phyloP scores from a whole-genome alignment of 2,888 invertebrate species.

The Drosophila longiperda region DNA sequence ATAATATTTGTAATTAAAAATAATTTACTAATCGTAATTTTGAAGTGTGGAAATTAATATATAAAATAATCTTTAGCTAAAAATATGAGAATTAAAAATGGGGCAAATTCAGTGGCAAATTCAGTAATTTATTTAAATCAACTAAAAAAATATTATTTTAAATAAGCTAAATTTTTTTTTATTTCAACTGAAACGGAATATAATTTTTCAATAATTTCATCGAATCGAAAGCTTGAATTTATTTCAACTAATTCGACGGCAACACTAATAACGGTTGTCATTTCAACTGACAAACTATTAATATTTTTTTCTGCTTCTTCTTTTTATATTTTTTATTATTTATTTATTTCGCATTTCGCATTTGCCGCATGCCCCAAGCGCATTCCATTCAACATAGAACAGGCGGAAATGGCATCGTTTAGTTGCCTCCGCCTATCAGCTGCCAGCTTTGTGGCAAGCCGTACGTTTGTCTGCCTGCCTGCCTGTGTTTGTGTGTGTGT shows the following conservation, averaged over 20 bases:
- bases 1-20: too few species aligned
- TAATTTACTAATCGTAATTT: too few species aligned
- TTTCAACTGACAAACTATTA: slow-evolving; percentile 40
- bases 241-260: not conserved
- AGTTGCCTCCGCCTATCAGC: slow-evolving; percentile 52
- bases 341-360: slow-evolving; percentile 9
- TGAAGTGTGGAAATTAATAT: not conserved
- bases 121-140: not conserved
- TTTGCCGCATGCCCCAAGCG: slow-evolving; percentile 32
- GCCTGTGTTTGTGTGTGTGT: slow-evolving; percentile 12
- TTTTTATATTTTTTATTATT: slow-evolving; percentile 22
- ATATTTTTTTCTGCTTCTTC: slow-evolving; percentile 27
- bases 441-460: slow-evolving; percentile 48
- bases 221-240: not conserved
- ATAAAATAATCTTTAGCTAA: not conserved
- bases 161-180: not conserved
- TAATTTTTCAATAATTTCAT: too few species aligned
- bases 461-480: slow-evolving; percentile 2
- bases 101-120: accelerated
- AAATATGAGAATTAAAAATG: not conserved
- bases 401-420: slow-evolving; percentile 68
- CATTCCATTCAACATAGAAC: slow-evolving; percentile 56
- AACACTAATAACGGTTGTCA: slow-evolving; percentile 1
- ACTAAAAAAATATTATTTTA: too few species aligned
- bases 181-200: not conserved